These are phyloP conservation scores for Brachyistius frenatus DNA, from an alignment of 2,113 vertebrate genomes.

Conservation along the genomic window DNA sequence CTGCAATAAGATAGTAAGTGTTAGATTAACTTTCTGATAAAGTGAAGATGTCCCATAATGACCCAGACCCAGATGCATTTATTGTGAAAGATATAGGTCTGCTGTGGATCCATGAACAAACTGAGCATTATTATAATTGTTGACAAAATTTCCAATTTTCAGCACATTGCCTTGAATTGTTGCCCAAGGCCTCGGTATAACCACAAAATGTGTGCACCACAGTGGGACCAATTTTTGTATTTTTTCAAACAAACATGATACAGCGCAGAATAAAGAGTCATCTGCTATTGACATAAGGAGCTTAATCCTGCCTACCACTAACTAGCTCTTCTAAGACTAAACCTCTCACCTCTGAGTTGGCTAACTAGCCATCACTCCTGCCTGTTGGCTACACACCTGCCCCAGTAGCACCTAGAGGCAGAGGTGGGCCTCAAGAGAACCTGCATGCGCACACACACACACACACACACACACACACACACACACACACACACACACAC, in stretches of 20 bases:
- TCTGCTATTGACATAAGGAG: conserved; percentile 73
- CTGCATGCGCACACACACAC: conserved; percentile 20
- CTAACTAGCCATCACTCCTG: conserved; percentile 78
- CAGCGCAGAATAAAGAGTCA: conserved; percentile 64
- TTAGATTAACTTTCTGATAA: too few species aligned
- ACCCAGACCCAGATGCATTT: conserved; percentile 3
- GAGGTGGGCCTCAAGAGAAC: conserved; percentile 70
- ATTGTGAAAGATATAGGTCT: conserved; percentile 5
- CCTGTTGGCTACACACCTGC: conserved; percentile 85
- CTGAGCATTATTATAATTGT: conserved; percentile 38
- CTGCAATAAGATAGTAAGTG: neutral
- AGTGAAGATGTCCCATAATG: neutral
- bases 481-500: conserved; percentile 31
- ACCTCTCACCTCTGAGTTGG: conserved; percentile 75
- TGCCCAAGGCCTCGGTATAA: conserved; percentile 63
- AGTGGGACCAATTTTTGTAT: conserved; percentile 80
- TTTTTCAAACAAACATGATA: conserved; percentile 59
- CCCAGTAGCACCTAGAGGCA: conserved; percentile 78
- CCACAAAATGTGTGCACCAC: conserved; percentile 63
- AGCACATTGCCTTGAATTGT: conserved; percentile 45
- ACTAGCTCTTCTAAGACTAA: conserved; percentile 74
- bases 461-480: conserved; percentile 35
- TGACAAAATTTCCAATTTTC: conserved; percentile 51
- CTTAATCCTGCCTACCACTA: conserved; percentile 73
- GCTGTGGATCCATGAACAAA: neutral